Conservation (phyloP, 2,888 invertebrate genomes). For the Dioctria linearis region DNA sequence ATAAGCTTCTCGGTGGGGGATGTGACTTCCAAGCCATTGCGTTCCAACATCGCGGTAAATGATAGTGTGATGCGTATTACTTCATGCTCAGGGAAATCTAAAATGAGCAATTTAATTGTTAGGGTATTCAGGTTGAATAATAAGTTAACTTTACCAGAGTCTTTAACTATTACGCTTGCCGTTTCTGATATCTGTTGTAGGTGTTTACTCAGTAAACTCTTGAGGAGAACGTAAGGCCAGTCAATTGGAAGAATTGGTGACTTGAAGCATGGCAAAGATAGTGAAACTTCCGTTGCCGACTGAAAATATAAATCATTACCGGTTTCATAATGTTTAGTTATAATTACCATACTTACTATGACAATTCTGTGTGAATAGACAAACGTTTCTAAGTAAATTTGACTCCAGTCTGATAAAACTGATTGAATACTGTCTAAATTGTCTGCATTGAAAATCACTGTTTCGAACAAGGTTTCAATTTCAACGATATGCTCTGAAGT, state of each 20-base stretch:
- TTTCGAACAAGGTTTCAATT: slow-evolving; percentile 74
- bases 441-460: slow-evolving; percentile 75
- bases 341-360: slow-evolving; percentile 63
- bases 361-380: slow-evolving; percentile 69
- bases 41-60: slow-evolving; percentile 67
- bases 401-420: slow-evolving; percentile 73
- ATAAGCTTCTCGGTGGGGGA: slow-evolving; percentile 69
- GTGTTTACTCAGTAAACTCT: slow-evolving; percentile 70
- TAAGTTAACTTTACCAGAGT: slow-evolving; percentile 34
- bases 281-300: slow-evolving; percentile 69
- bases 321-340: neutral
- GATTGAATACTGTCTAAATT: slow-evolving; percentile 76
- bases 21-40: slow-evolving; percentile 65
- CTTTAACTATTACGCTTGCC: slow-evolving; percentile 2
- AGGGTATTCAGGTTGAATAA: neutral
- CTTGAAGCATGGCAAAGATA: slow-evolving; percentile 73
- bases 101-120: slow-evolving; percentile 15
- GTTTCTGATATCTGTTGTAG: slow-evolving; percentile 73
- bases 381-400: slow-evolving; percentile 72
- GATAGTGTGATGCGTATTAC: slow-evolving; percentile 67
- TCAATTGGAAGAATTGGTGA: slow-evolving; percentile 82
- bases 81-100: slow-evolving; percentile 64
- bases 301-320: slow-evolving; percentile 54
- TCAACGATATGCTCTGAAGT: slow-evolving; percentile 75
- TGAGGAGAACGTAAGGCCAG: slow-evolving; percentile 84